Conservation (phyloP, 2,797 vertebrate species). For the Clamator glandarius region DNA sequence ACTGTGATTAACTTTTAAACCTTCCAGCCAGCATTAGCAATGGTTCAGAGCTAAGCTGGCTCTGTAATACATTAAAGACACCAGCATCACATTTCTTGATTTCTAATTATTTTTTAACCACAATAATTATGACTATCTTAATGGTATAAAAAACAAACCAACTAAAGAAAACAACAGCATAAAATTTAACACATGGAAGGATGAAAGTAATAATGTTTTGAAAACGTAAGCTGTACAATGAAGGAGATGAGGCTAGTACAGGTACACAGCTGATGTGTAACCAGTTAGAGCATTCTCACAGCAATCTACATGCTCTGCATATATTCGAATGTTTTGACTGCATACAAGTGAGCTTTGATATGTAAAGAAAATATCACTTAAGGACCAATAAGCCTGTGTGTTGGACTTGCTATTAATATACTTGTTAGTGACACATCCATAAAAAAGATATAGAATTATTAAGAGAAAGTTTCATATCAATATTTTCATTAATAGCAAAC, state of each 20-base stretch:
- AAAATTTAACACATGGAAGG: background rate
- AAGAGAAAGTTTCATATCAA: background rate
- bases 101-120: background rate
- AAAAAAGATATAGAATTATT: background rate
- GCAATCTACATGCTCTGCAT: background rate
- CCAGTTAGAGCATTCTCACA: background rate
- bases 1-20: background rate
- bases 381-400: background rate
- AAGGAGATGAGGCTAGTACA: background rate
- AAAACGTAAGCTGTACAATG: background rate
- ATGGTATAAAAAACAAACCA: background rate
- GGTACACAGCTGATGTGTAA: background rate
- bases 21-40: background rate
- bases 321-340: background rate
- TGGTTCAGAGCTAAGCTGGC: background rate
- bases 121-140: background rate
- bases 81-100: background rate
- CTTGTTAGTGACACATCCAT: background rate
- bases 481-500: background rate
- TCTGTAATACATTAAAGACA: background rate
- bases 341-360: background rate
- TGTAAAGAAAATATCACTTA: background rate
- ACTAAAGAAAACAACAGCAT: background rate
- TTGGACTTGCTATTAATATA: background rate
- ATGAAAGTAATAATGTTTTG: background rate